Base-by-base conservation (phyloP, 2,797 vertebrate species). In the Euthynnus affinis region DNA sequence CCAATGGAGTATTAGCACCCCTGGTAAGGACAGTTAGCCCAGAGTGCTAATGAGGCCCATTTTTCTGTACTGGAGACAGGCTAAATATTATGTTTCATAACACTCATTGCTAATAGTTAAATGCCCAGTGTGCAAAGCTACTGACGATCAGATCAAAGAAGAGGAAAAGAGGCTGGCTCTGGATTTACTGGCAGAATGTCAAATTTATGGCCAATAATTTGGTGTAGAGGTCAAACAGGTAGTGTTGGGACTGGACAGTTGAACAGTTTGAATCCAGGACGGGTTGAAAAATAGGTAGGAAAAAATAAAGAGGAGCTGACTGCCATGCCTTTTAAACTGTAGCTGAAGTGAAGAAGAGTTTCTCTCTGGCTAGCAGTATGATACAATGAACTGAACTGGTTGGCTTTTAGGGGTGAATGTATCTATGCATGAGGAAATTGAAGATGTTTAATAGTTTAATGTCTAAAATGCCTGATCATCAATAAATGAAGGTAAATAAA, bases 1-100 rank as follows among this genome's bases (percentile, higher is more conserved):
- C 82, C 85, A 88, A 9, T 18, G 63, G 53, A 65, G 80, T 57
- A 77, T 84, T 83, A 82, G 74, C 3, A 32, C 58, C 53, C 66
- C 34, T 46, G 29, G 80, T 67, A 78, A 44, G 64, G 32, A 57
- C 53, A 65, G 71, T 79, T 86, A 83, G 80, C 79, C 51, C 22
- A 15, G 25, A 59, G 74, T 68, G 78, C 81, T 89, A 90, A 89
- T 88, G 80, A 89, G 87, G 77, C 51, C 29, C 55, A 82, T 85
- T 78, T 72, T 42, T 83, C 82, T 81, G 85, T 63, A 34, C 23
- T 14, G 49, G 32, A 87, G 80, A 79, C 61, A 75, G 46, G 58
- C 60, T 63, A 83, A 82, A 86, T 84, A 76, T 87, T 87, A 68
- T 74, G 64, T 84, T 84, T 71, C 49, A 76, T 68, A 80, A 88